phyloP scores from a whole-genome alignment of 2,888 invertebrate genomes.

The Phortica okadai region DNA sequence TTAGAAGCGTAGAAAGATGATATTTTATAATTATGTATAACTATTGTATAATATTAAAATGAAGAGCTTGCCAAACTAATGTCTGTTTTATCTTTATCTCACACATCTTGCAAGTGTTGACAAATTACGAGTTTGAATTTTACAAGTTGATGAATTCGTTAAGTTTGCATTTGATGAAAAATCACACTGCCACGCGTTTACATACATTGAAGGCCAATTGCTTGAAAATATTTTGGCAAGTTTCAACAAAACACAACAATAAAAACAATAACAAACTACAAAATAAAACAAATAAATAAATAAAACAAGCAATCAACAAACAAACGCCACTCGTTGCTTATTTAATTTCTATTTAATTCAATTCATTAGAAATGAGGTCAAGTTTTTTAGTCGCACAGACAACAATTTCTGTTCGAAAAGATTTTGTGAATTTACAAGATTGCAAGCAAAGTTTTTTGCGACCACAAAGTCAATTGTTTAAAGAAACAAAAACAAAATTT shows the following conservation, averaged over 20 bases:
- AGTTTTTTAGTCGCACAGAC: background rate
- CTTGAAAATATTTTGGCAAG: conserved; percentile 53
- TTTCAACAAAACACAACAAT: conserved; percentile 51
- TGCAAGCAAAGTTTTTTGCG: no score
- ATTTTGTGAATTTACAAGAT: no score
- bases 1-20: background rate
- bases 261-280: conserved; percentile 37
- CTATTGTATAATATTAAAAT: background rate
- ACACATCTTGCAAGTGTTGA: background rate
- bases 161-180: background rate
- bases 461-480: no score
- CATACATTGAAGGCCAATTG: conserved; percentile 33
- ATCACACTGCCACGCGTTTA: conserved; percentile 9
- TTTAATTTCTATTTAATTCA: background rate
- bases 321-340: background rate
- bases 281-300: conserved; percentile 25
- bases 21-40: background rate
- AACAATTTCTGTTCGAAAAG: no score
- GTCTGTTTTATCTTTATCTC: background rate
- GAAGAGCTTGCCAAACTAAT: background rate
- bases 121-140: conserved; percentile 8
- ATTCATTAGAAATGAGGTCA: conserved; percentile 8
- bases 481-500: no score
- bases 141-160: background rate
- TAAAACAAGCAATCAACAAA: conserved; percentile 30